Evolutionary conservation across 2,888 invertebrate species (phyloP).

Genomic region (Sycophila texana): DNA sequence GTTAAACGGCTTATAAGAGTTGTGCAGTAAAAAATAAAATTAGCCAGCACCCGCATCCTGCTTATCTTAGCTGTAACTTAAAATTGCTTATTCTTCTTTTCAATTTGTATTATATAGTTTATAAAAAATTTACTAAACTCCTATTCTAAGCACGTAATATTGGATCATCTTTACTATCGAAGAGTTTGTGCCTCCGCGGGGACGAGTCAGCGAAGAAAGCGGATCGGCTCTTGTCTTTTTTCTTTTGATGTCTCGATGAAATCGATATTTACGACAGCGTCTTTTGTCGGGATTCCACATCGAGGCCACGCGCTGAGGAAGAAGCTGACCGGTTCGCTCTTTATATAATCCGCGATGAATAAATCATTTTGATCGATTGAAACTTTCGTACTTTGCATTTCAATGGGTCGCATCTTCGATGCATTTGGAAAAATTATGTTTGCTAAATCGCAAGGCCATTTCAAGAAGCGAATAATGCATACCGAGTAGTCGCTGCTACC

Average conservation of each 20-base stretch:
- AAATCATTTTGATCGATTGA: conserved; percentile 52
- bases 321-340: conserved; percentile 17
- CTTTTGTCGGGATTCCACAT: conserved; percentile 7
- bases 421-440: conserved; percentile 28
- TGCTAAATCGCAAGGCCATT: background rate
- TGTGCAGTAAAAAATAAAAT: conserved; percentile 17
- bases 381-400: conserved; percentile 29
- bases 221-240: too few species aligned
- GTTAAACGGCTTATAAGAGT: conserved; percentile 45
- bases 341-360: conserved; percentile 22
- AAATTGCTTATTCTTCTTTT: too few species aligned
- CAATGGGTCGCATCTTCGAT: conserved; percentile 24
- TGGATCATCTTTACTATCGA: too few species aligned
- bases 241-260: conserved; percentile 3
- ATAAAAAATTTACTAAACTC: too few species aligned
- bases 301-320: background rate
- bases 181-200: background rate
- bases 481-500: too few species aligned
- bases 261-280: conserved; percentile 53
- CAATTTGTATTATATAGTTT: too few species aligned
- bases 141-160: too few species aligned
- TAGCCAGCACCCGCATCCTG: conserved; percentile 8
- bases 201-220: background rate
- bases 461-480: background rate
- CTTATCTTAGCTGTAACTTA: background rate